Evolutionary conservation across 1,140 invertebrate species (phyloP), one percentile per base, ranked within the genome.

Genomic region (Atta cephalotes): DNA sequence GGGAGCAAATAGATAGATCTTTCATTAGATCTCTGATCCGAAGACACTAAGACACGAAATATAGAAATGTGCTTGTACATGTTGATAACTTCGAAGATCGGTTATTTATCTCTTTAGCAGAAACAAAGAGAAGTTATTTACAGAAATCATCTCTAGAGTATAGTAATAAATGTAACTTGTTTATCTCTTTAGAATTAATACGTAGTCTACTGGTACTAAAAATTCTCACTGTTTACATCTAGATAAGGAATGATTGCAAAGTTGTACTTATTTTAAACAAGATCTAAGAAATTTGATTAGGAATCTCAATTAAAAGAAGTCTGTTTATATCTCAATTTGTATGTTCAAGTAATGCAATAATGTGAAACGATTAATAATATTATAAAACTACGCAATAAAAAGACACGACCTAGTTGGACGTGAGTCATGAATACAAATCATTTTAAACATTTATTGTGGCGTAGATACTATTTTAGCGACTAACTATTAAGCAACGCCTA

Each of bases 1-100:
- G 45, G 51, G 21, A n/a, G 63, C 53, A 58, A 51, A 79, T 80
- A 68, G 31, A 18, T 58, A 12, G 28, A 35, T 68, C 66, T 58
- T 12, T 60, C 51, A 56, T 39, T 45, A 35, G 39, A 81, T 81
- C 79, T 81, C 53, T 71, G 79, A 58, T 71, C 21, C 78, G 21
- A 49, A 31, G 60, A 10, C 76, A 21, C 60, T 21, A 49, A 56
- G 51, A 56, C 78, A 28, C 70, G 60, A 62, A 77, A 60, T 31
- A n/a, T 16, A 49, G 60, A 78, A 65, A 85, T 39, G 18, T 14
- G 49, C 25, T 18, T 84, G 45, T 31, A 76, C 31, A 10, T 39
- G 35, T 25, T 35, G 62, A 53, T 68, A 80, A 85, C 45, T 62
- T 63, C n/a, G 39, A 77, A 35, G 45, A 63, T 53, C 16, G n/a